A percentile compares a stretch with the other conserved stretches of the same genome.
These are phyloP conservation scores for Emydocephalus ijimae DNA, from an alignment of 2,113 vertebrate genomes.

Conservation along the genomic window DNA sequence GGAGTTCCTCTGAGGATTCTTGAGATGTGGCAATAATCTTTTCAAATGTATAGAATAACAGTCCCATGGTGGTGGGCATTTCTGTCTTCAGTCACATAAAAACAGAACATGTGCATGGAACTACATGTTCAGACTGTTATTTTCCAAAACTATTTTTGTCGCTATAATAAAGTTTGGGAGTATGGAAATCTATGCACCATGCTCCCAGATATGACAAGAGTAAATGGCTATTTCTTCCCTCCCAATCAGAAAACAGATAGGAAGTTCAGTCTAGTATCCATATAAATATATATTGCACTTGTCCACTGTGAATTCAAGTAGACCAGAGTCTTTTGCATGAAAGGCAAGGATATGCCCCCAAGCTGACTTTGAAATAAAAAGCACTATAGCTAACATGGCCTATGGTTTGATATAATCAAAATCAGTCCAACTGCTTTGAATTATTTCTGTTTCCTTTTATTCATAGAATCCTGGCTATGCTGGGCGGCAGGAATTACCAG, in stretches of 20 bases:
- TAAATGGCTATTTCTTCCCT: background rate
- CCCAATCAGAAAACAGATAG: background rate
- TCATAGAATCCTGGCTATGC: conserved; percentile 87
- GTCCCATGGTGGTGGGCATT: background rate
- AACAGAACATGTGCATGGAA: background rate
- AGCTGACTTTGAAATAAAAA: background rate
- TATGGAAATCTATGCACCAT: background rate
- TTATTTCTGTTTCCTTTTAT: conserved; percentile 5
- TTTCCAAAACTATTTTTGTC: background rate
- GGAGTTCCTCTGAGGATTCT: background rate
- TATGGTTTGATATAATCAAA: background rate
- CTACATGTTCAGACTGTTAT: background rate
- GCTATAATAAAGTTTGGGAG: background rate
- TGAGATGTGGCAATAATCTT: background rate
- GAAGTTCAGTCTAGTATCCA: background rate
- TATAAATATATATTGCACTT: background rate
- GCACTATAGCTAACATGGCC: background rate
- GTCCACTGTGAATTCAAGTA: background rate
- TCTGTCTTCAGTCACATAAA: background rate
- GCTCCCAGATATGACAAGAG: background rate
- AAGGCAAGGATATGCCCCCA: background rate
- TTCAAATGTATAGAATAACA: background rate
- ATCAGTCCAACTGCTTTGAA: background rate
- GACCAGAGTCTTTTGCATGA: background rate
- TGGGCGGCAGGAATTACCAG: conserved; percentile 86